Evolutionary conservation across 1,140 invertebrate species (phyloP).

Genomic region (Sitophilus oryzae): DNA sequence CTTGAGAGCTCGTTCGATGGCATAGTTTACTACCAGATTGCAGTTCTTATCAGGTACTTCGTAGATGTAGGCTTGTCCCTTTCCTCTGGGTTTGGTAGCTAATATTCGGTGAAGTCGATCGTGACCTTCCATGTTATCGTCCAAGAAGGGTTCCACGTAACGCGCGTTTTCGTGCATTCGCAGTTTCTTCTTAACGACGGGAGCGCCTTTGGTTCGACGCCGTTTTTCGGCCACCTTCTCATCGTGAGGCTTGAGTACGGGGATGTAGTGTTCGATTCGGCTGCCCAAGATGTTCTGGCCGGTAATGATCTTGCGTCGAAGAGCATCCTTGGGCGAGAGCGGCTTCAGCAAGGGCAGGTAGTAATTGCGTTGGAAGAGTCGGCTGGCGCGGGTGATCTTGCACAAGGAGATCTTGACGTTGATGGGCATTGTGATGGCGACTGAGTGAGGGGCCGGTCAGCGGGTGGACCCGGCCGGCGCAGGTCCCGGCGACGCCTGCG

Average conservation of each 20-base stretch:
- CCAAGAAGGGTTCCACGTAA: constrained; percentile 60
- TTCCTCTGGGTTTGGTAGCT: constrained; percentile 43
- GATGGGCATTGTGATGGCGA: constrained; percentile 30
- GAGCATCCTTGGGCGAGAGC: constrained; percentile 72
- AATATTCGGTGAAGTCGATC: constrained; percentile 54
- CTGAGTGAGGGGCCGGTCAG: background rate
- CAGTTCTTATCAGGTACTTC: constrained; percentile 63
- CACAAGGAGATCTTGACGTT: constrained; percentile 59
- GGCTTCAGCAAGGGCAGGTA: constrained; percentile 76
- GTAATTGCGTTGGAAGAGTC: constrained; percentile 73
- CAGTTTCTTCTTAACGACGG: constrained; percentile 56
- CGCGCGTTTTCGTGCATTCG: constrained; percentile 55
- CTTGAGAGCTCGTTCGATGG: constrained; percentile 66
- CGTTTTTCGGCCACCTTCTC: constrained; percentile 43
- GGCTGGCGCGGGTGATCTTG: constrained; percentile 72
- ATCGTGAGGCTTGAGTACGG: constrained; percentile 50
- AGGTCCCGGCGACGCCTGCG: constrained; percentile 20
- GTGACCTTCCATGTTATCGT: constrained; percentile 59
- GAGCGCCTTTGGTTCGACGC: constrained; percentile 45
- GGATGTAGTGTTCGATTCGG: constrained; percentile 61
- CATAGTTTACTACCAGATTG: constrained; percentile 65
- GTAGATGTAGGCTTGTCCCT: constrained; percentile 47
- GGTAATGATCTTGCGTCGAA: constrained; percentile 47
- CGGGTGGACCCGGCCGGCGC: constrained; percentile 13
- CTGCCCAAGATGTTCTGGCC: constrained; percentile 46